Percentiles rank a stretch among this genome's conserved stretches.
These are phyloP conservation scores for Lynx canadensis DNA, from an alignment of 2,113 vertebrate genomes.

Conservation along the genomic window DNA sequence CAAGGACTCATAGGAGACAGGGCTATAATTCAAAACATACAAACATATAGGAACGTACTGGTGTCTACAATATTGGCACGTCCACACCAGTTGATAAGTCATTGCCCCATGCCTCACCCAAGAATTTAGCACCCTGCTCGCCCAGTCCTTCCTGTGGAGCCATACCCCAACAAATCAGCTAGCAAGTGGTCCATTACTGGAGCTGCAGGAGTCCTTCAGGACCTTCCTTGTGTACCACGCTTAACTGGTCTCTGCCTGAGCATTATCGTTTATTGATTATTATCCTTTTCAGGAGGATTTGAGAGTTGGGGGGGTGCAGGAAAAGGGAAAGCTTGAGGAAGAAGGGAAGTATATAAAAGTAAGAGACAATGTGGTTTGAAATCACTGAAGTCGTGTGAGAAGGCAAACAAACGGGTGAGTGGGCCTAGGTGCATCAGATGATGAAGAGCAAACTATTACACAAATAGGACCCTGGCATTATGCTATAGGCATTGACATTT, in stretches of 20 bases:
- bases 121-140: accelerated
- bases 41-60: no score
- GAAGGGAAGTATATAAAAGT: not conserved
- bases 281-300: not conserved
- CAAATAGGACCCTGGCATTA: not conserved
- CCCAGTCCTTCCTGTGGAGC: not conserved
- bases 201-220: not conserved
- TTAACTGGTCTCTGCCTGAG: not conserved
- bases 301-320: not conserved
- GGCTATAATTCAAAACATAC: not conserved
- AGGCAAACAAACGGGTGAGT: not conserved
- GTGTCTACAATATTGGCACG: not conserved
- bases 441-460: not conserved
- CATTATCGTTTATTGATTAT: not conserved
- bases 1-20: not conserved
- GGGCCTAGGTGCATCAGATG: not conserved
- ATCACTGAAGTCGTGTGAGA: not conserved
- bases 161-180: not conserved
- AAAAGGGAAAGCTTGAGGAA: not conserved
- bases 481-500: not conserved
- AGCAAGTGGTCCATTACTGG: not conserved
- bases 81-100: not conserved
- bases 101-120: not conserved
- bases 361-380: not conserved
- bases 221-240: not conserved